Conservation (phyloP, 2,113 vertebrate genomes). For the Lophius piscatorius region DNA sequence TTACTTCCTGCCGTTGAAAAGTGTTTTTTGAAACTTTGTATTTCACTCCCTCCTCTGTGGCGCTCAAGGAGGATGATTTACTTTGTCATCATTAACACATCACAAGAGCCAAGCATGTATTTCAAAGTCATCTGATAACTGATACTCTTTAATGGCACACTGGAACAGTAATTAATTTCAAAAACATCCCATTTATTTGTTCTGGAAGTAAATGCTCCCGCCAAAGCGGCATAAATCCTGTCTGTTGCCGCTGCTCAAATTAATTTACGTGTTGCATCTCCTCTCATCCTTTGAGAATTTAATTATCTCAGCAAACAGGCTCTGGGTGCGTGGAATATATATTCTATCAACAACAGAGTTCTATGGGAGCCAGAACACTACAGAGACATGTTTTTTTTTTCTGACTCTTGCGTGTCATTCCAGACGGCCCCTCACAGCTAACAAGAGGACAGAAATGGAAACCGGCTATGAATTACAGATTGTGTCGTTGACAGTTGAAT, state of each 20-base stretch:
- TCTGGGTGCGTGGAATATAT: slow-evolving; percentile 62
- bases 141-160: slow-evolving; percentile 73
- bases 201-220: slow-evolving; percentile 68
- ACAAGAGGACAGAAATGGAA: slow-evolving; percentile 1
- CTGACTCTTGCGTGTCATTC: slow-evolving; percentile 7
- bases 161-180: slow-evolving; percentile 75
- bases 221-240: slow-evolving; percentile 75
- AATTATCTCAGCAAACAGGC: slow-evolving; percentile 79
- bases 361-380: slow-evolving; percentile 41
- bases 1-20: slow-evolving; percentile 10
- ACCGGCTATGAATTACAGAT: not conserved
- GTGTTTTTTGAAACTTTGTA: not conserved
- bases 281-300: slow-evolving; percentile 76
- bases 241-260: slow-evolving; percentile 69
- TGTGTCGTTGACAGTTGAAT: not conserved
- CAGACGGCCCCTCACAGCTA: slow-evolving; percentile 2
- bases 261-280: slow-evolving; percentile 76
- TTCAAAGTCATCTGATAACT: slow-evolving; percentile 77
- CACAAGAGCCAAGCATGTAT: slow-evolving; percentile 72
- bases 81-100: slow-evolving; percentile 76
- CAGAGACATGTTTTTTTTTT: slow-evolving; percentile 33
- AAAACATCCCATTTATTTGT: slow-evolving; percentile 78
- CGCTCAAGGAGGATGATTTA: slow-evolving; percentile 52
- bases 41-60: slow-evolving; percentile 21
- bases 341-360: slow-evolving; percentile 43